These are phyloP conservation scores for Patella ulyssiponensis DNA, from an alignment of 2,888 invertebrate species.

Conservation along the genomic window DNA sequence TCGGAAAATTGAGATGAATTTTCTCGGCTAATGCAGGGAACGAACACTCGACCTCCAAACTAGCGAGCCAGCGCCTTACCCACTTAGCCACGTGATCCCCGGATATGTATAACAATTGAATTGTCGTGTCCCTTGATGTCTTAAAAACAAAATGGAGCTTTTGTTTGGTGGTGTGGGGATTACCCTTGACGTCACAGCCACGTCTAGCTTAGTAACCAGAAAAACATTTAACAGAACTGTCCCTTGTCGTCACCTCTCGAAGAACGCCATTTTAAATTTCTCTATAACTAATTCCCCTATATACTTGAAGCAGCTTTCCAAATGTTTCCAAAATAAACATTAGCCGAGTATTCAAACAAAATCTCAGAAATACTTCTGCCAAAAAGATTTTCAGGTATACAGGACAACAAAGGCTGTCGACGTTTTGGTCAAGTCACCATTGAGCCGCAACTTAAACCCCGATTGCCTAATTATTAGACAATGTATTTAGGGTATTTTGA, in stretches of 20 bases:
- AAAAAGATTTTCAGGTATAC: constrained; percentile 9
- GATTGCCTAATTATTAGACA: constrained; percentile 9
- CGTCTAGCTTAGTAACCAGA: background rate
- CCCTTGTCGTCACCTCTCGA: no score
- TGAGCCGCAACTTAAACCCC: background rate
- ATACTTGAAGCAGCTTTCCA: background rate
- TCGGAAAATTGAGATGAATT: no score
- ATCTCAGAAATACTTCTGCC: background rate
- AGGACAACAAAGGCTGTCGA: background rate
- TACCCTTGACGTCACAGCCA: background rate
- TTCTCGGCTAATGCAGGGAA: no score
- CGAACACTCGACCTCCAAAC: no score
- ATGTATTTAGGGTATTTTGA: background rate
- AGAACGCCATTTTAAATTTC: no score
- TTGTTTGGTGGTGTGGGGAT: background rate
- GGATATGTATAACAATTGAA: background rate
- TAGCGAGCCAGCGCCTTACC: no score
- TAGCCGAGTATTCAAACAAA: background rate
- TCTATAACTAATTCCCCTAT: background rate
- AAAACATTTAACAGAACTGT: no score
- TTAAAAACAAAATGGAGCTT: background rate
- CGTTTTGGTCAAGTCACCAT: background rate
- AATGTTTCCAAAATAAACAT: background rate
- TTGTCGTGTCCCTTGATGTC: background rate
- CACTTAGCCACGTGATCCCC: no score